These are phyloP conservation scores for Baccha elongata DNA, from an alignment of 2,888 invertebrate genomes.

Conservation along the genomic window DNA sequence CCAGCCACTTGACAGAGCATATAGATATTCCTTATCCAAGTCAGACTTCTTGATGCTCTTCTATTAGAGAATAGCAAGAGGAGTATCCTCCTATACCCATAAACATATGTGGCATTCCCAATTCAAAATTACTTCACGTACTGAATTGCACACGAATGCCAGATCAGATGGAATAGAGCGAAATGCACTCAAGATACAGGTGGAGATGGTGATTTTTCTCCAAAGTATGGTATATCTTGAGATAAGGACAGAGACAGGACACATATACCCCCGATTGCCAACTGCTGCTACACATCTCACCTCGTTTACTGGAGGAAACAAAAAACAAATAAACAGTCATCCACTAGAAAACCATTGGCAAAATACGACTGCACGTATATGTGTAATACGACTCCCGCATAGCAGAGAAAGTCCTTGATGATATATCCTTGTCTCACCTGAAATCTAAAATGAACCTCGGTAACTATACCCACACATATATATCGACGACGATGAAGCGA, in stretches of 20 bases:
- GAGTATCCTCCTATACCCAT: neutral
- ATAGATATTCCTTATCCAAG: conserved; percentile 33
- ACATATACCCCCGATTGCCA: conserved; percentile 37
- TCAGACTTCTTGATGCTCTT: conserved; percentile 9
- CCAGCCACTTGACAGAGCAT: conserved; percentile 44
- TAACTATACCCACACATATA: too few species aligned
- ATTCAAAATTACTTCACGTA: conserved; percentile 68
- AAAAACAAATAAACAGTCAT: conserved; percentile 10
- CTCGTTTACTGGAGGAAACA: conserved; percentile 40
- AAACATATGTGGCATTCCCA: conserved; percentile 56
- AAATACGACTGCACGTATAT: conserved; percentile 24
- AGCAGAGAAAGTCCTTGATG: conserved; percentile 39
- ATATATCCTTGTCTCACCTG: conserved; percentile 40
- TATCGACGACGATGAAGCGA: too few species aligned
- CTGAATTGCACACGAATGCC: conserved; percentile 61
- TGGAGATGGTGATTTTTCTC: conserved; percentile 36
- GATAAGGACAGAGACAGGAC: conserved; percentile 16
- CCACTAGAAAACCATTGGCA: neutral
- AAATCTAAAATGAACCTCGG: conserved; percentile 26
- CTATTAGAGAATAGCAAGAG: conserved; percentile 11
- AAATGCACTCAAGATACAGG: conserved; percentile 13
- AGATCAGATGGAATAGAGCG: conserved; percentile 41
- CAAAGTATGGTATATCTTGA: conserved; percentile 6
- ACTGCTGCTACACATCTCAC: conserved; percentile 37
- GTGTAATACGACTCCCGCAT: conserved; percentile 30